Evolutionary conservation across 2,113 vertebrate species (phyloP).

Genomic region (Macrotis lagotis): DNA sequence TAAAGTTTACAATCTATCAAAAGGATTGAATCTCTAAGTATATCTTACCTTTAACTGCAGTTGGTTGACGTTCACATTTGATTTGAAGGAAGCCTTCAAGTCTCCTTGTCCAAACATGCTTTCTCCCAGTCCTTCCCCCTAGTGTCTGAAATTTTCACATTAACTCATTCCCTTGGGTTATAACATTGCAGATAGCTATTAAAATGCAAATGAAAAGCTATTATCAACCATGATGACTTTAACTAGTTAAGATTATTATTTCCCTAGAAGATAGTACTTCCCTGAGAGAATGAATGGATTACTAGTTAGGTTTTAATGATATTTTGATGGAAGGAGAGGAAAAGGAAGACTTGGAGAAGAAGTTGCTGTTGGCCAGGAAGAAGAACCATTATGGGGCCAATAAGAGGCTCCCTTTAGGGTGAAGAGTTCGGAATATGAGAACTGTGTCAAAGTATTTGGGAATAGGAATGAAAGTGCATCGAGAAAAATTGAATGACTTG

Average conservation of each 20-base stretch:
- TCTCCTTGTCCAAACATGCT: not conserved
- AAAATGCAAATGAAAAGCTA: slow-evolving; percentile 9
- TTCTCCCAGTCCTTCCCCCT: not conserved
- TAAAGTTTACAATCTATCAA: not conserved
- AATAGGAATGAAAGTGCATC: not conserved
- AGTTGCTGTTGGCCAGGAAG: not conserved
- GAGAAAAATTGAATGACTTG: not conserved
- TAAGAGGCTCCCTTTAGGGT: not conserved
- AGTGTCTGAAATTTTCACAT: slow-evolving; percentile 5
- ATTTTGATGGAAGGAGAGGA: not conserved
- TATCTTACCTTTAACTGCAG: slow-evolving; percentile 30
- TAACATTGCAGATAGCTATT: not conserved
- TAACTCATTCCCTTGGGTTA: not conserved
- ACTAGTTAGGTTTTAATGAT: not conserved
- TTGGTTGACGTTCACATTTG: not conserved
- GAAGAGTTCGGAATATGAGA: not conserved
- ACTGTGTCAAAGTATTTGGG: not conserved
- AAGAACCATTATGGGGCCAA: not conserved
- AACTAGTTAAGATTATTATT: not conserved
- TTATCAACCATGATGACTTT: too few species aligned
- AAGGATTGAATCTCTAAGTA: slow-evolving; percentile 22
- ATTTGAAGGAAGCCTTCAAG: not conserved
- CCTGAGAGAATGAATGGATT: not conserved
- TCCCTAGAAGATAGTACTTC: not conserved
- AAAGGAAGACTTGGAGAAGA: not conserved